phyloP scores from a whole-genome alignment of 2,797 vertebrate genomes.

The Anableps anableps region DNA sequence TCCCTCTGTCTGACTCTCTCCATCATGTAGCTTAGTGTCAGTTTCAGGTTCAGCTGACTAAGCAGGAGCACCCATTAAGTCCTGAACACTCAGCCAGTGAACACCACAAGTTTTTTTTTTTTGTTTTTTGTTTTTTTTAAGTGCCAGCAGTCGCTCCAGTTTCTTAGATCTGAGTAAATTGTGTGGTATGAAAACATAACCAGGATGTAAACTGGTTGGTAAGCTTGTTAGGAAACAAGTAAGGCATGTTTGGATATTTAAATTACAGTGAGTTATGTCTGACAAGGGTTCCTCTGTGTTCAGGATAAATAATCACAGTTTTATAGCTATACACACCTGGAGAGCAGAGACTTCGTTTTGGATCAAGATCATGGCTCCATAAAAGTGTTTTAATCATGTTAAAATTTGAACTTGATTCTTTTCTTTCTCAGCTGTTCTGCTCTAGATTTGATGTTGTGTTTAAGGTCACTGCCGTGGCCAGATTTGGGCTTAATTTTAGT shows the following conservation, averaged over 20 bases:
- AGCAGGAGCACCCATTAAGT: constrained; percentile 63
- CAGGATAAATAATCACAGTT: too few species aligned
- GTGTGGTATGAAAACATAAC: neutral
- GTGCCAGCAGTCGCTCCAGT: constrained; percentile 15
- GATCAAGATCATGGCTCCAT: too few species aligned
- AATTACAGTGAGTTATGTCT: neutral
- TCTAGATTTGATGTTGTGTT: neutral
- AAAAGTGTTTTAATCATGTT: neutral
- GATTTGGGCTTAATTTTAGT: neutral
- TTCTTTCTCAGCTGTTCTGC: too few species aligned
- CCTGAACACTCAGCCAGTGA: constrained; percentile 47
- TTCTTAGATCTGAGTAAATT: constrained; percentile 6
- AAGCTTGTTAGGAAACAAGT: neutral
- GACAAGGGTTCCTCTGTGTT: neutral
- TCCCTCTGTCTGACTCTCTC: constrained; percentile 26
- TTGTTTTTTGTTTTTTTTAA: neutral
- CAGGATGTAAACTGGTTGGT: neutral
- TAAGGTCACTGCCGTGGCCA: neutral
- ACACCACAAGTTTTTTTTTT: neutral
- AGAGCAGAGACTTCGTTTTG: neutral
- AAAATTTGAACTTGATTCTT: too few species aligned
- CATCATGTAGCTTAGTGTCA: constrained; percentile 61
- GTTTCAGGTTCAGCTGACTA: constrained; percentile 78
- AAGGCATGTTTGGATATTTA: neutral
- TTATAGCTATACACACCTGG: too few species aligned